Evolutionary conservation across 1,140 invertebrate genomes (phyloP).

Genomic region (Batillaria attramentaria): DNA sequence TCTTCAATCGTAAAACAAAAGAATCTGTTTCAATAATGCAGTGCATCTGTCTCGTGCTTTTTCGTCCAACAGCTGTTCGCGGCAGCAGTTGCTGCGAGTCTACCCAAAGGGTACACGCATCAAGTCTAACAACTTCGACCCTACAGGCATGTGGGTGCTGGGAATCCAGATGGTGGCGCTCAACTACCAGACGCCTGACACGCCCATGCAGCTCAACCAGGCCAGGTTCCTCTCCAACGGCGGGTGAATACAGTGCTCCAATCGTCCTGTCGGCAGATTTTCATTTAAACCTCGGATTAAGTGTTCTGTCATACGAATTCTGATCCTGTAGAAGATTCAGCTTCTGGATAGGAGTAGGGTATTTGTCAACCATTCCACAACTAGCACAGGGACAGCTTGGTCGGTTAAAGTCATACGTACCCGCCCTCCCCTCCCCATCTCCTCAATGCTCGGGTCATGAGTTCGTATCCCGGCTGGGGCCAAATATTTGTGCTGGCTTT

Average conservation of each 20-base stretch:
- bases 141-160: conserved; percentile 92
- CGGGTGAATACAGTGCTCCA: conserved; percentile 65
- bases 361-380: background rate
- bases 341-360: background rate
- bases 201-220: conserved; percentile 93
- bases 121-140: conserved; percentile 97
- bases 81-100: conserved; percentile 75
- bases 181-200: conserved; percentile 97
- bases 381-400: background rate
- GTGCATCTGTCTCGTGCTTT: too few relatives aligned
- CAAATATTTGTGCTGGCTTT: too few relatives aligned
- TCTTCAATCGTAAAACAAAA: too few relatives aligned
- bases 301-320: background rate
- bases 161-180: conserved; percentile 97
- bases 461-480: too few relatives aligned
- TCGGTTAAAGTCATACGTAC: too few relatives aligned
- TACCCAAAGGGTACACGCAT: conserved; percentile 82
- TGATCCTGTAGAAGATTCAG: background rate
- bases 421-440: too few relatives aligned
- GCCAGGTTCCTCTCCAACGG: conserved; percentile 93
- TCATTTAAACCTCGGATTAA: background rate
- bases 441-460: too few relatives aligned
- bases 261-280: background rate
- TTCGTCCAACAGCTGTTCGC: too few relatives aligned
- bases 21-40: too few relatives aligned